Conservation (phyloP, 2,113 vertebrate genomes). For the Centropus bengalensis region DNA sequence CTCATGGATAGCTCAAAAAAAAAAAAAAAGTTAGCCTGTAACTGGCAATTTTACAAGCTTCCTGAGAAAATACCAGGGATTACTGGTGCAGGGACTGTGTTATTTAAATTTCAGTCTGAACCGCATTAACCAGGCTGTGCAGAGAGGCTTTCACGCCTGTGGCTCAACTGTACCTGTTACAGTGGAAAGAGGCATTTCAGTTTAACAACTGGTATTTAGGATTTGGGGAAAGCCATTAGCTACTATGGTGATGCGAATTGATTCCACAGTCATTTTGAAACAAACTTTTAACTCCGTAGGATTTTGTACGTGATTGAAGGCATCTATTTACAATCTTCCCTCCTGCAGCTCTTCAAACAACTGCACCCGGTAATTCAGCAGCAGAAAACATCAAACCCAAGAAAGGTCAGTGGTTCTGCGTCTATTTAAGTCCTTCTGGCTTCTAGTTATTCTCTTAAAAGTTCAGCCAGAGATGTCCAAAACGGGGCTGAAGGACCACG, state of each 20-base stretch:
- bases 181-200: neutral
- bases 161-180: neutral
- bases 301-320: neutral
- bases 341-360: constrained; percentile 6
- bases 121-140: neutral
- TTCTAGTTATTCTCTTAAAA: neutral
- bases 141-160: neutral
- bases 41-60: neutral
- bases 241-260: constrained; percentile 47
- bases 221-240: constrained; percentile 38
- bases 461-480: neutral
- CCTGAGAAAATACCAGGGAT: neutral
- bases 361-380: constrained; percentile 5
- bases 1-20: neutral
- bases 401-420: neutral
- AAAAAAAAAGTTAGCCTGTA: neutral
- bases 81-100: rapidly evolving
- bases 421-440: neutral
- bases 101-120: neutral
- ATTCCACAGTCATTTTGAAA: neutral
- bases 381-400: neutral
- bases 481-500: neutral
- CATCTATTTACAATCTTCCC: constrained; percentile 12
- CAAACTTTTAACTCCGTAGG: constrained; percentile 25
- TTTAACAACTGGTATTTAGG: neutral